Base-by-base conservation (phyloP, 2,113 vertebrate species). In the Anoplopoma fimbria region DNA sequence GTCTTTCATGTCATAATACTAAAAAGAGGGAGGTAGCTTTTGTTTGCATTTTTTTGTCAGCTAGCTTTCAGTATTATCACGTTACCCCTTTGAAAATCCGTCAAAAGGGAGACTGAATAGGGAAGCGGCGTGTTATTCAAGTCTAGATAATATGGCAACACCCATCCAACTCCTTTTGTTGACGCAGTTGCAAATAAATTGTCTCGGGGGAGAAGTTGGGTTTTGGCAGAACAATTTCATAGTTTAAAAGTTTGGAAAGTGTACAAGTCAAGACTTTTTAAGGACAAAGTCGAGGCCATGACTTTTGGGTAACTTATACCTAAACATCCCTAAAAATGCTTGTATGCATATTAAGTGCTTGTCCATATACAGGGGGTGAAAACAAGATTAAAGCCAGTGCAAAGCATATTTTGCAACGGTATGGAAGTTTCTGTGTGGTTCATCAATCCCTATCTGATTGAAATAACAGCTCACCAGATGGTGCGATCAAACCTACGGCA, bases 31-130 rank as follows among this genome's bases (percentile, higher is more conserved):
- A 84, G 73, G 51, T 38, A 34, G 69, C 86, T 79, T 89, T 93
- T 93, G 89, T 94, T 85, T 79, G 77, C 53, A 71, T 90, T 85
- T 91, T 87, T 88, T 92, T 89, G 83, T 89, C 88, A 84, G 77
- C 4, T 82, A 31, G 83, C 89, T 91, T 90, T 94, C 90, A 92
- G 78, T 78, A 76, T 88, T 88, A 93, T 95, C 90, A 87, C 78
- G 80, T 95, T 95, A 91, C 93, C 57, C 82, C 78, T 92, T 93
- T 91, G 88, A 94, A n/a, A 93, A 90, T 80, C 15, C 45, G 76
- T 93, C 70, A 88, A 87, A 90, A 69, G 83, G 34, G 47, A 19
- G 45, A 25, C 38, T 93, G 87, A 92, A 91, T 80, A 84, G 91
- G 34, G 76, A 89, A 88, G 86, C 69, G 81, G 85, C 21, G 58